Conservation (phyloP, 2,888 invertebrate species). For the Cosmorhoe ocellata region DNA sequence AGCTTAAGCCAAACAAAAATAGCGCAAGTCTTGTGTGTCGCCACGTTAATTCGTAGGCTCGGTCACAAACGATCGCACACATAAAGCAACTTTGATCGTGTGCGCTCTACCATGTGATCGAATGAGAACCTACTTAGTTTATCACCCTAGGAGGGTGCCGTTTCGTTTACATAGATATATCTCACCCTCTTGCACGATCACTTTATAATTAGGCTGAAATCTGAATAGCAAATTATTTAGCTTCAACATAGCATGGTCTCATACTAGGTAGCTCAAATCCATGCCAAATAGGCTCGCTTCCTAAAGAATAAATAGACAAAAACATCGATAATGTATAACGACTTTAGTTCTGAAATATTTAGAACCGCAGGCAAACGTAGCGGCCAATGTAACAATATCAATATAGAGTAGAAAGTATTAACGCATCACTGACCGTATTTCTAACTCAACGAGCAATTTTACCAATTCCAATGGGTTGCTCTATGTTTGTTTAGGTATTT, state of each 20-base stretch:
- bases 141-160: slow-evolving; percentile 44
- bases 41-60: slow-evolving; percentile 66
- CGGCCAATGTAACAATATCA: slow-evolving; percentile 33
- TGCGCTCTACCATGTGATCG: slow-evolving; percentile 72
- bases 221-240: background rate
- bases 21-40: slow-evolving; percentile 59
- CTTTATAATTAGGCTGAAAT: slow-evolving; percentile 6
- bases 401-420: slow-evolving; percentile 37
- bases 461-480: slow-evolving; percentile 37
- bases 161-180: slow-evolving; percentile 39
- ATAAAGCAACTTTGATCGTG: slow-evolving; percentile 74
- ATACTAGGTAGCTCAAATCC: too few relatives aligned
- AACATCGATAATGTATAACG: background rate
- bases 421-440: slow-evolving; percentile 48
- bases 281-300: background rate
- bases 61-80: slow-evolving; percentile 67
- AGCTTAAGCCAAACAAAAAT: slow-evolving; percentile 39
- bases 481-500: slow-evolving; percentile 31
- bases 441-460: slow-evolving; percentile 52
- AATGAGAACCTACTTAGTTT: slow-evolving; percentile 60
- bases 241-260: too few relatives aligned
- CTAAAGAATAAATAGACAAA: background rate
- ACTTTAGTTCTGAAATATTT: slow-evolving; percentile 17
- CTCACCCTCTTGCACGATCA: slow-evolving; percentile 3
- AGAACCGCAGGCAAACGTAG: slow-evolving; percentile 10